Evolutionary conservation across 2,888 invertebrate genomes (phyloP).

Genomic region (Pollenia labialis): DNA sequence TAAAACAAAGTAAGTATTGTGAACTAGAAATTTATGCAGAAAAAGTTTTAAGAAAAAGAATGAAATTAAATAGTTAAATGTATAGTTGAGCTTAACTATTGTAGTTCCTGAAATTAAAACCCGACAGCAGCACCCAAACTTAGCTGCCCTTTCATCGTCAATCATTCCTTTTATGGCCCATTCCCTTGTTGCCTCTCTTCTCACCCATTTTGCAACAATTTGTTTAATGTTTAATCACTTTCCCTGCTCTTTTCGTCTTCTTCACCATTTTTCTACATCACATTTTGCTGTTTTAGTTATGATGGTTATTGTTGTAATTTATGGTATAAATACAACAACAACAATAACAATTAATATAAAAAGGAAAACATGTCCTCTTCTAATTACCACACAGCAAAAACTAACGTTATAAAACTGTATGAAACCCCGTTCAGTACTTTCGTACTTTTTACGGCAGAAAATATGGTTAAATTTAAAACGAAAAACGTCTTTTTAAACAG

Average conservation of each 20-base stretch:
- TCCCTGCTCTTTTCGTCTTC: background rate
- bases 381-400: constrained; percentile 38
- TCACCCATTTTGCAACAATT: background rate
- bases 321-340: constrained; percentile 10
- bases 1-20: constrained; percentile 11
- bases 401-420: background rate
- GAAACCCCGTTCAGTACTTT: background rate
- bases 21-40: constrained; percentile 24
- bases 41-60: background rate
- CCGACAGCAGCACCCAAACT: background rate
- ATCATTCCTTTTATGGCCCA: too few species aligned
- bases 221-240: background rate
- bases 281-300: constrained; percentile 39
- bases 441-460: background rate
- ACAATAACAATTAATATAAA: background rate
- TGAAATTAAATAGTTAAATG: background rate
- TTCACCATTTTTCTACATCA: background rate
- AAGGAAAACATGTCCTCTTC: constrained; percentile 35
- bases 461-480: too few species aligned
- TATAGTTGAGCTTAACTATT: constrained; percentile 7
- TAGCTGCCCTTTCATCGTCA: background rate
- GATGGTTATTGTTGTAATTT: constrained; percentile 52
- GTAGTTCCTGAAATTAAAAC: background rate
- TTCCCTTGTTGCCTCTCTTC: background rate
- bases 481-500: too few species aligned